Base-by-base conservation (phyloP, 1,140 invertebrate species). In the Euschistus heros region DNA sequence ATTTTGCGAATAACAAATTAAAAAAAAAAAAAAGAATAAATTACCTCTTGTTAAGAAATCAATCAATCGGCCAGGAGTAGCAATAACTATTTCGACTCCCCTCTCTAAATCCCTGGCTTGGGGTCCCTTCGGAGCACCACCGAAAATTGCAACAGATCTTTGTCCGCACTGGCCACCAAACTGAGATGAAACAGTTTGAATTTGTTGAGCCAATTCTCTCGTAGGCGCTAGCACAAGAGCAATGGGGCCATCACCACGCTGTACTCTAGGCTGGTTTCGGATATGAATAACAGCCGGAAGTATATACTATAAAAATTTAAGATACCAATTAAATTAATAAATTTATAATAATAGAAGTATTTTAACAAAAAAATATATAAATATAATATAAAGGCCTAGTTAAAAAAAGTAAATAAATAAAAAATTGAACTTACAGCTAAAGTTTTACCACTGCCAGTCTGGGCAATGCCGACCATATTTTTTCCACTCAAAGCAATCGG, bases 21-120 rank as follows among this genome's bases (percentile, higher is more conserved):
- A 37, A 13, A 1, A 13, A 37, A 37, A 10, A 13, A 1, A 10
- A 37, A n/a, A n/a, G n/a, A 30, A 30, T 37, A 76, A 75, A 91
- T 94, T 0, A 92, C 94, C 44, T 87, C 91, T 2, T 88, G 97
- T 92, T 2, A 99, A 77, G 75, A 98, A 97, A 80, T 99, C 96
- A 74, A 98, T 93, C 3, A 98, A 79, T 69, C 96, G 83, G 26
- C 96, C 96, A 63, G 96, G 96, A 42, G 96, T 98, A 0, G 94
- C 93, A 74, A 98, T 91, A 3, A 93, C 86, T 71, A 97, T 91
- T 76, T 92, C 88, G 18, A 88, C 86, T 71, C 92, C 92, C 71
- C 88, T 83, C 76, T 94, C 88, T 37, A 98, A 78, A 72, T 96
- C 93, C 71, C 88, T 79, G 18, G 87, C 85, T 76, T 91, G 85